Evolutionary conservation across 2,113 vertebrate species (phyloP), one percentile per base, ranked within the genome.

Genomic region (Casuarius casuarius): DNA sequence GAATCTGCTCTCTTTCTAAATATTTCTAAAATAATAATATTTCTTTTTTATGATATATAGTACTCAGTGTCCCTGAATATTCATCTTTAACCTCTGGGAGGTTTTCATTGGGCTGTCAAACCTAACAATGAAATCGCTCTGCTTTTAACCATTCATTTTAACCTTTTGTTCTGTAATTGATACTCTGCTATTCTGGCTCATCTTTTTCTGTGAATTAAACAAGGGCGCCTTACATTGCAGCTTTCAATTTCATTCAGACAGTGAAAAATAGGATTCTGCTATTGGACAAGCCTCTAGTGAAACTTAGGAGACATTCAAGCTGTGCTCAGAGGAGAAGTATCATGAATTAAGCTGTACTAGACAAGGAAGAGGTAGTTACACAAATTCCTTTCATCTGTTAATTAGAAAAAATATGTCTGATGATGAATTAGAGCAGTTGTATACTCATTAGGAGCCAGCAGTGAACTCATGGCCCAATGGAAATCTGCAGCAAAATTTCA

Each of bases 81-180:
- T 75, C 33, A 18, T 35, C 42, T 59, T 92, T 84, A 78, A 84
- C 76, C 5, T 84, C 51, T 22, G 42, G 15, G 19, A 92, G 25
- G 26, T 81, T 81, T 78, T 68, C 38, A n/a, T 1, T 71, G 29
- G 44, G 19, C 15, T 77, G 17, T 77, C 88, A 75, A 59, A 61
- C 10, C 28, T 81, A 40, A 84, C 26, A 70, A 85, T 33, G 91
- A 75, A 88, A 87, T 56, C 83, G 42, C 31, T 93, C 63, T 80
- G 80, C 56, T 75, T 89, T 83, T 59, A 93, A 61, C 23, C 46
- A 68, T 59, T 71, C 46, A 46, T 63, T 90, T 84, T 74, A 54
- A 61, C 51, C 46, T 96, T 65, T 74, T 71, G n/a, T 35, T 92
- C 68, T 74, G 15, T 74, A 61, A 83, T 90, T 94, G 86, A 71